Conservation (phyloP, 2,797 vertebrate genomes). For the Onychomys leucogaster region DNA sequence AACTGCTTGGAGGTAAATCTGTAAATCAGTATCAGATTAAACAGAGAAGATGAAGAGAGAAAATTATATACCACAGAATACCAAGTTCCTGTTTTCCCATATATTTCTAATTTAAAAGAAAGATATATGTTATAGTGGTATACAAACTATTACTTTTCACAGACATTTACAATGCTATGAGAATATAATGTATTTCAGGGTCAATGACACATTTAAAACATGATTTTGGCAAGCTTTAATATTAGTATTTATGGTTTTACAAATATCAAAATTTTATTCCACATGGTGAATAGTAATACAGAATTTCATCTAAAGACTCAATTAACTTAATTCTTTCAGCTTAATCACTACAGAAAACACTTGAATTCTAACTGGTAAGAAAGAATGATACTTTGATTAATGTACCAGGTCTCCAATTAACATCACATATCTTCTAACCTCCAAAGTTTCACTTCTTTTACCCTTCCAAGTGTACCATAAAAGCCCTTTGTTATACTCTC, state of each 20-base stretch:
- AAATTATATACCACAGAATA: background rate
- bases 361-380: background rate
- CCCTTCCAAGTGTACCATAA: background rate
- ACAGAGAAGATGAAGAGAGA: background rate
- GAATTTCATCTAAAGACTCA: background rate
- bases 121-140: background rate
- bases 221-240: background rate
- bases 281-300: constrained; percentile 30
- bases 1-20: background rate
- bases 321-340: background rate
- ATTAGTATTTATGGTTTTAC: background rate
- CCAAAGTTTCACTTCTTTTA: background rate
- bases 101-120: constrained; percentile 31
- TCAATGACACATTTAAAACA: background rate
- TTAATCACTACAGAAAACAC: background rate
- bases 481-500: background rate
- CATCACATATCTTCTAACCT: background rate
- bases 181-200: background rate
- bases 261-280: background rate
- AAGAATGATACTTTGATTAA: background rate
- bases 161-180: background rate
- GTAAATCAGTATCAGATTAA: background rate
- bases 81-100: background rate
- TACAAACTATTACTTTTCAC: background rate
- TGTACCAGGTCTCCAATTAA: background rate